Evolutionary conservation across 2,797 vertebrate species (phyloP), one percentile per base, ranked within the genome.

Genomic region (Tenualosa thibaudeaui): DNA sequence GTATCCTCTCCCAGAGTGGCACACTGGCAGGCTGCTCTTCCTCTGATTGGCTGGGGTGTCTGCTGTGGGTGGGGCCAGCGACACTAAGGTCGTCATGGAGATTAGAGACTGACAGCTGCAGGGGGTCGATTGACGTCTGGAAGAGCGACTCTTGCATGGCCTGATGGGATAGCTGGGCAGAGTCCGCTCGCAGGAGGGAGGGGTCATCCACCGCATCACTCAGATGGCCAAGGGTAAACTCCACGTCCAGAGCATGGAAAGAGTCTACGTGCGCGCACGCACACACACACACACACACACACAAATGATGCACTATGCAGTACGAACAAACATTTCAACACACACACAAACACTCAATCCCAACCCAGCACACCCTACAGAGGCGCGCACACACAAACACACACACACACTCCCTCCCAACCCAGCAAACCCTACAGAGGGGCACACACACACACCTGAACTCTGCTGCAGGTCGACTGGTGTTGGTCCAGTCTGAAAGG

Each of bases 391-490:
- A 53, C 51, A 62, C 9, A 62, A 0, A n/a, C 19, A 62, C 19
- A 62, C 58, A 31, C 31, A 31, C 31, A 31, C 31, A 31, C 31
- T 0, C 31, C 0, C 31, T 31, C 1, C 31, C 31, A 31, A 31
- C 31, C 31, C 31, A 31, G 31, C 31, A 31, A 0, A 31, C 31
- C 31, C 31, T 31, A 31, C 31, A 31, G 31, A 31, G 0, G 1
- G 31, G n/a, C 24, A 58, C 56, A 58, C 56, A 58, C 56, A 58
- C 19, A 78, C 31, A 78, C 8, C 54, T 58, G 13, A 31, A 10
- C 46, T 86, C 43, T 60, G 82, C 86, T 0, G 87, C 85, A 0
- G 37, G 87, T 26, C 83, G 89, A 53, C 86, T 88, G 0, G 93
- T 46, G 3, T 3, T 91, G 83, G 90, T 24, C 12, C 53, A 31